Conservation (phyloP, 2,797 vertebrate genomes). For the Mycteria americana region DNA sequence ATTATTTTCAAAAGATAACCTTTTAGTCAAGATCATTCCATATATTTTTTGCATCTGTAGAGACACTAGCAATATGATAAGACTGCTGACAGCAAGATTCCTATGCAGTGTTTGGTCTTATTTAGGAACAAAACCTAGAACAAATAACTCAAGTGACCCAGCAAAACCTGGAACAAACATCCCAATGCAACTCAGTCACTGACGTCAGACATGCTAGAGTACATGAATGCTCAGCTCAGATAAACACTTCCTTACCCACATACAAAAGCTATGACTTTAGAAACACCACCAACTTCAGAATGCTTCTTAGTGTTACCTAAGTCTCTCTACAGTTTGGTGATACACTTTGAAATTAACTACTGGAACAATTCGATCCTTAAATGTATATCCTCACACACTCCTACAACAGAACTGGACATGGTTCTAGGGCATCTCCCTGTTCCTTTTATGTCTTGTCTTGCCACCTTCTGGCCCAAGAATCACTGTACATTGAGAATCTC, state of each 20-base stretch:
- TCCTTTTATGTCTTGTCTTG: background rate
- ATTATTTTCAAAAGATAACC: background rate
- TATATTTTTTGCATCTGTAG: background rate
- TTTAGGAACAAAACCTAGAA: background rate
- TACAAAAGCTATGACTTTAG: background rate
- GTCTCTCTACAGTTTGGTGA: background rate
- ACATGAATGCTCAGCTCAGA: background rate
- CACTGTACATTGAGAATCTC: background rate
- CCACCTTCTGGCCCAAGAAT: background rate
- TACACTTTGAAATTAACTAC: background rate
- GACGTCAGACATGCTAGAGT: accelerated
- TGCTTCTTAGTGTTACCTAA: background rate
- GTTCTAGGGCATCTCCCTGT: accelerated
- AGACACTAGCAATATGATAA: background rate
- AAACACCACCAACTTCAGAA: background rate
- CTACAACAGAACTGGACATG: background rate
- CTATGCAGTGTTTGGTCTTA: background rate
- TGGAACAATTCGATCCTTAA: background rate
- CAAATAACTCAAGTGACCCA: background rate
- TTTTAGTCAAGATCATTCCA: background rate
- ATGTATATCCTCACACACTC: background rate
- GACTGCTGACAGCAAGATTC: background rate
- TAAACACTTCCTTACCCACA: background rate
- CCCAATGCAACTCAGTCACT: background rate
- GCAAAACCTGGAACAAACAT: background rate